Base-by-base conservation (phyloP, 2,797 vertebrate species). In the Meriones psammophilus region DNA sequence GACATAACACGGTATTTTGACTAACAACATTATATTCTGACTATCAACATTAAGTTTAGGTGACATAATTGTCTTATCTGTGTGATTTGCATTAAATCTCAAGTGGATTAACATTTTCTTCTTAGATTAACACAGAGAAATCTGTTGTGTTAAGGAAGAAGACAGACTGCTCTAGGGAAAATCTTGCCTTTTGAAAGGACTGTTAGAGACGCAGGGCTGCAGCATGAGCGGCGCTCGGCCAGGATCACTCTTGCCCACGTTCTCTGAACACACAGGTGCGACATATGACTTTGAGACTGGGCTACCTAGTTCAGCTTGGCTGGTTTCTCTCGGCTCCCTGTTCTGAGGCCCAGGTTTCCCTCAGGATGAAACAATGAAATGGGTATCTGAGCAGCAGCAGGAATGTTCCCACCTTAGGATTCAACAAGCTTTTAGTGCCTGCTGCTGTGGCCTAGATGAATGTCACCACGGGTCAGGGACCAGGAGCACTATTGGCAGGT, bases 21-120 rank as follows among this genome's bases (percentile, higher is more conserved):
- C 60, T 80, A 83, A 17, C 0, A 73, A 60, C 39, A 92, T 28
- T 4, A 88, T 5, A 85, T 58, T 90, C 17, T 81, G 39, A 89
- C 60, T 79, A 81, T 17, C 0, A 73, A 60, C 39, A 92, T 28
- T 4, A 88, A 2, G 17, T 50, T 92, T 83, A 74, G 18, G 39
- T 69, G 80, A 15, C 58, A 46, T 71, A 79, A 60, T 20, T 73
- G 73, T 39, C 42, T 83, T 89, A 60, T 68, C 33, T 83, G 42
- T 5, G 58, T 33, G n/a, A 71, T 69, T 89, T 69, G 24, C 64
- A 89, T 94, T 71, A 66, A 91, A 46, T 93, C 96, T 93, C 85
- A 71, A 54, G 78, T 77, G 68, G 46, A 77, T 77, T 92, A 96
- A n/a, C 50, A 78, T 77, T 80, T 92, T 79, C 54, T 85, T 94